Conservation (phyloP, 2,113 vertebrate species). For the Nicator chloris region DNA sequence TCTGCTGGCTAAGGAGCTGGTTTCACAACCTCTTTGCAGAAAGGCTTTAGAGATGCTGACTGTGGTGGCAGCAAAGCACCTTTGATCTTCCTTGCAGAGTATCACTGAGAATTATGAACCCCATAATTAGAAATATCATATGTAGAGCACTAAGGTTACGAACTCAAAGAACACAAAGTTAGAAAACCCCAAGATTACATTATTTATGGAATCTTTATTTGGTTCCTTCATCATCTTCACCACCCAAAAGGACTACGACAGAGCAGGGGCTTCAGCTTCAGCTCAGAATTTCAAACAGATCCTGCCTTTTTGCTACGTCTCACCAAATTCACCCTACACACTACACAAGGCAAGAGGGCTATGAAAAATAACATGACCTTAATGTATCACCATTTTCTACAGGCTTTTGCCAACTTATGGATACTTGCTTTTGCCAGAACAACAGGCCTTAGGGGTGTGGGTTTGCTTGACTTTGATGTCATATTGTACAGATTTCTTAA, state of each 20-base stretch:
- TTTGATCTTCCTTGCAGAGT: constrained; percentile 41
- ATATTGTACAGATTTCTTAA: not conserved
- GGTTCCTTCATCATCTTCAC: not conserved
- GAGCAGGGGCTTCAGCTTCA: not conserved
- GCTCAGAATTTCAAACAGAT: not conserved
- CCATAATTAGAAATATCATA: constrained; percentile 37
- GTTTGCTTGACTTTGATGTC: not conserved
- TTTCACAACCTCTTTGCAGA: constrained; percentile 11
- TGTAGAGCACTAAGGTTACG: not conserved
- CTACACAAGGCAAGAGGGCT: not conserved
- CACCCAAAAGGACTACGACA: not conserved
- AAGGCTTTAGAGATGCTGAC: not conserved
- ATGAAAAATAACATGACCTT: not conserved
- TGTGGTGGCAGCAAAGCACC: not conserved
- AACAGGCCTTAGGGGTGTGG: not conserved
- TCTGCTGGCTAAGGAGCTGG: not conserved
- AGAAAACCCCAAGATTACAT: not conserved
- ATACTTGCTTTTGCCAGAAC: not conserved
- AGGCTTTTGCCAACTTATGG: not conserved
- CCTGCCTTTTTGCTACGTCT: not conserved
- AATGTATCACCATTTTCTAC: not conserved
- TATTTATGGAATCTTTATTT: not conserved
- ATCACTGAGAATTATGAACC: constrained; percentile 14
- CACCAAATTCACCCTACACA: not conserved
- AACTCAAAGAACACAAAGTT: not conserved